Base-by-base conservation (phyloP, 2,797 vertebrate species). In the Telmatherina bonti region DNA sequence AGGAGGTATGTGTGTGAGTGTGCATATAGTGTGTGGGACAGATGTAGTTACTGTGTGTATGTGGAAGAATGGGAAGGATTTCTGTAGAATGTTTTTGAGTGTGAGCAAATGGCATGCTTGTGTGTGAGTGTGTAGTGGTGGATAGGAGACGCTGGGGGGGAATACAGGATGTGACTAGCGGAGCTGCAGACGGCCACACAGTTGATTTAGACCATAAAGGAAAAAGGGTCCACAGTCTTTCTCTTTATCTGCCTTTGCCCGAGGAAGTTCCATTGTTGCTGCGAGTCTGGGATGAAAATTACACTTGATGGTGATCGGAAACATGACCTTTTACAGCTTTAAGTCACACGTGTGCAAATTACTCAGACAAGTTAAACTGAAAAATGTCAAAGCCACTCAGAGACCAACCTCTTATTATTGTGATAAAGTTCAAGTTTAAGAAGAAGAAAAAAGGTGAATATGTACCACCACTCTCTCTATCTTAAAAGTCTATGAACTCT, bases 221-320 rank as follows among this genome's bases (percentile, higher is more conserved):
- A 91, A 91, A 79, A 72, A 15, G 45, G 54, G 51, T n/a, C 0
- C 38, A 33, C 72, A 53, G 78, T 10, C 68, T 70, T 84, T 67
- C 70, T 78, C 85, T 89, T 91, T 59, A 83, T 87, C 85, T 89
- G 71, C 83, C 76, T 84, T 88, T 63, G 76, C 77, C 83, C 52
- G 80, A 89, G 93, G 92, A 96, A 94, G 88, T 0, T 0, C 82
- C 79, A 92, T 88, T 89, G 79, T 89, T 89, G 55, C 62, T 67
- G 45, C 0, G 6, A 65, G 55, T 43, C 24, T 18, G 3, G 47
- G 35, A 66, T 54, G 38, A 81, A 76, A 84, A 73, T 31, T 4
- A 56, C 63, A 35, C 58, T 55, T 35, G 20, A 56, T 57, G 69
- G 57, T 13, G 24, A 64, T 56, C 63, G 41, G 57, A 71, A 66